phyloP scores from a whole-genome alignment of 2,113 vertebrate species.

The Eudyptes chrysolophus region DNA sequence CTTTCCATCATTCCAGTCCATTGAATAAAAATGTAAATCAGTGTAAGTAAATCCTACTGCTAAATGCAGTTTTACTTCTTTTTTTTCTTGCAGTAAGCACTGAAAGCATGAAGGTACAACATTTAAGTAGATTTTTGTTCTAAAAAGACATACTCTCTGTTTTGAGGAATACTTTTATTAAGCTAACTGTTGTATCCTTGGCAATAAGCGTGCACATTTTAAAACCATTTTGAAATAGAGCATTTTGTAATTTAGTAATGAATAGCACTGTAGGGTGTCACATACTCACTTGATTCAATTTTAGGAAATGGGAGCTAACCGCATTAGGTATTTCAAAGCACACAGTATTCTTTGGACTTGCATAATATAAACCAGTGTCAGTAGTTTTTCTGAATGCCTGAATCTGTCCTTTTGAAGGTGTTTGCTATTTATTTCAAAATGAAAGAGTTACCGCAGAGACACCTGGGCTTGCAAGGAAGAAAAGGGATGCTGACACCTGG shows the following conservation, averaged over 20 bases:
- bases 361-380: background rate
- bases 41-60: background rate
- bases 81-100: background rate
- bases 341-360: background rate
- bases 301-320: background rate
- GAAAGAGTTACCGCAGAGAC: background rate
- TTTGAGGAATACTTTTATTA: background rate
- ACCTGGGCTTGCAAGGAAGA: conserved; percentile 6
- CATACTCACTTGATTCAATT: background rate
- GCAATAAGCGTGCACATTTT: background rate
- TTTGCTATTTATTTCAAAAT: conserved; percentile 27
- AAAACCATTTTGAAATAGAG: background rate
- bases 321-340: background rate
- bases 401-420: background rate
- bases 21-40: conserved; percentile 25
- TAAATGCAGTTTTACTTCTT: background rate
- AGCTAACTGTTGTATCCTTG: background rate
- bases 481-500: conserved; percentile 41
- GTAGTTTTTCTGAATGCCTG: background rate
- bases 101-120: background rate
- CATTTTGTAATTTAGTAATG: conserved; percentile 20
- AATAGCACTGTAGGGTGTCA: background rate
- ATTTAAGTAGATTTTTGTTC: conserved; percentile 19
- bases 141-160: background rate
- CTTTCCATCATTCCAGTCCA: background rate